These are phyloP conservation scores for Pseudois nayaur DNA, from an alignment of 2,113 vertebrate genomes.

Conservation along the genomic window DNA sequence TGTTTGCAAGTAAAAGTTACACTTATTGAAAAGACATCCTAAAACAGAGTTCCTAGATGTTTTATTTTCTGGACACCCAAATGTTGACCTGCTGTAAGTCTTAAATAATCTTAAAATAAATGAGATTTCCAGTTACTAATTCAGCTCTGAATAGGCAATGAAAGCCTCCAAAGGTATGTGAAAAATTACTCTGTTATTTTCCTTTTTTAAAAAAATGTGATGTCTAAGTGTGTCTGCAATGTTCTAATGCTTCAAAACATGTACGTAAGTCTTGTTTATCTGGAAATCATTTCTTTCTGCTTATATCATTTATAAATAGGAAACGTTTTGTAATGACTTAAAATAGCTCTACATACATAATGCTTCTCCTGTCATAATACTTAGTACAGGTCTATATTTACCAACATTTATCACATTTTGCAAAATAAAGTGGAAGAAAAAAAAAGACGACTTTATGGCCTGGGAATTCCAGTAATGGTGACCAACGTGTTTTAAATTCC, in stretches of 20 bases:
- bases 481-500: slow-evolving; percentile 78
- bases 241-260: slow-evolving; percentile 57
- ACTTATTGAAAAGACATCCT: slow-evolving; percentile 54
- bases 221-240: slow-evolving; percentile 55
- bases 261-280: slow-evolving; percentile 56
- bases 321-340: slow-evolving; percentile 58
- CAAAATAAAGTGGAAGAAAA: slow-evolving; percentile 31
- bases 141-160: slow-evolving; percentile 38
- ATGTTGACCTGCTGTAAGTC: slow-evolving; percentile 74
- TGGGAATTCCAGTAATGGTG: slow-evolving; percentile 68
- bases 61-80: slow-evolving; percentile 78
- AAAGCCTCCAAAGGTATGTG: slow-evolving; percentile 49
- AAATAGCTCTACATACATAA: slow-evolving; percentile 52
- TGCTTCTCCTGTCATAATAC: not conserved
- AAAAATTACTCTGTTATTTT: slow-evolving; percentile 60
- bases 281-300: slow-evolving; percentile 66
- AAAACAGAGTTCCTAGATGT: slow-evolving; percentile 69
- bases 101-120: slow-evolving; percentile 69
- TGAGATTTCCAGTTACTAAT: slow-evolving; percentile 48
- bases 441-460: slow-evolving; percentile 27
- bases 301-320: slow-evolving; percentile 66
- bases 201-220: slow-evolving; percentile 50
- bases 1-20: slow-evolving; percentile 53
- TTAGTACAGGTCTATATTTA: slow-evolving; percentile 51
- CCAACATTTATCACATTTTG: slow-evolving; percentile 50